Conservation (phyloP, 2,113 vertebrate species). For the Microcebus jonahi region DNA sequence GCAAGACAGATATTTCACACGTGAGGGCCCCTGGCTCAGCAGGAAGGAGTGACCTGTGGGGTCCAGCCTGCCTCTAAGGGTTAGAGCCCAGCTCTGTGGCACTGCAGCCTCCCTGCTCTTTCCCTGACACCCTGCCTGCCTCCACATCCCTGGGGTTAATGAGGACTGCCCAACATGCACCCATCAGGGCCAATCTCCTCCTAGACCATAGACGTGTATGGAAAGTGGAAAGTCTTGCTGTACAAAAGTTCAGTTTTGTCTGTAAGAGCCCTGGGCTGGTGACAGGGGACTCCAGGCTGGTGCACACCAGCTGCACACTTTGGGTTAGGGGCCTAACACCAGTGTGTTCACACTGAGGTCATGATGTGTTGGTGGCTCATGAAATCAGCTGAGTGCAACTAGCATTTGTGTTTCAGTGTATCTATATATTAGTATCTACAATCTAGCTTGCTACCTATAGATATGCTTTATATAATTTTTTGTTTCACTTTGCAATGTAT, state of each 20-base stretch:
- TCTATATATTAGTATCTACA: too few relatives aligned
- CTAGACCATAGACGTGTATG: not conserved
- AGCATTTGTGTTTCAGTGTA: not conserved
- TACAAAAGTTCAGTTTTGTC: too few relatives aligned
- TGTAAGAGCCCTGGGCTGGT: rapidly evolving
- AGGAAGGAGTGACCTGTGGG: not conserved
- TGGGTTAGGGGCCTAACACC: not conserved
- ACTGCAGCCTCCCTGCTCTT: not conserved
- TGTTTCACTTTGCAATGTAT: not conserved
- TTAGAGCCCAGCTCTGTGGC: not conserved
- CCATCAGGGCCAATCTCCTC: too few relatives aligned
- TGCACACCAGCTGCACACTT: too few relatives aligned
- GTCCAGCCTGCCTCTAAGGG: not conserved
- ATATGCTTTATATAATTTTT: not conserved
- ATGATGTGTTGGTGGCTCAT: not conserved
- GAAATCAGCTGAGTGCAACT: not conserved
- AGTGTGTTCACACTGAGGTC: too few relatives aligned
- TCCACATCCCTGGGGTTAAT: not conserved
- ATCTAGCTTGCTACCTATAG: not conserved
- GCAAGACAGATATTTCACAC: too few relatives aligned
- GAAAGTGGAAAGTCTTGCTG: not conserved
- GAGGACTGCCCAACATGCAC: not conserved
- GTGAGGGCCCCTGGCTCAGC: not conserved
- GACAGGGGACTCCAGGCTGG: not conserved
- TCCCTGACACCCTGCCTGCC: not conserved